Percentiles rank a stretch among this genome's conserved stretches.
phyloP scores from a whole-genome alignment of 2,888 invertebrate species.

The Schrankia costaestrigalis region DNA sequence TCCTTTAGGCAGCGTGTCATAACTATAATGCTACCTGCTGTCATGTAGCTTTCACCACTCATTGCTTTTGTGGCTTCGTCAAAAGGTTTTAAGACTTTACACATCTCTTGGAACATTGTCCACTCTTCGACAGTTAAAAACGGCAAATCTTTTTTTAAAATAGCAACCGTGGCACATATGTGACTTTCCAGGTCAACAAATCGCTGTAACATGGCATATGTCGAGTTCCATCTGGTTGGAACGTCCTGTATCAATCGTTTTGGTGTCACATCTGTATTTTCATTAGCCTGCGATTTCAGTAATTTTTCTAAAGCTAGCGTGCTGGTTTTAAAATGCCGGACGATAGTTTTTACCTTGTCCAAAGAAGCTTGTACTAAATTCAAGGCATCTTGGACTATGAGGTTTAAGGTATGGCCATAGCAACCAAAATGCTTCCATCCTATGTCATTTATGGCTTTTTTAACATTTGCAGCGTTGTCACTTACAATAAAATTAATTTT shows the following conservation, averaged over 20 bases:
- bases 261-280: neutral
- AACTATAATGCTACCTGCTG: conserved; percentile 19
- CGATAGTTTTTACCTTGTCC: conserved; percentile 22
- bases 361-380: conserved; percentile 1
- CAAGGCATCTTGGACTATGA: conserved; percentile 20
- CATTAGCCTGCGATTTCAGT: neutral
- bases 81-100: conserved; percentile 27
- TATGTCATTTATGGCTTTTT: conserved; percentile 5
- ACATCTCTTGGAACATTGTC: conserved; percentile 13
- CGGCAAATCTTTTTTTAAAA: conserved; percentile 15
- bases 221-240: neutral
- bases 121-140: conserved; percentile 21
- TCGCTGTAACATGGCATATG: conserved; percentile 23
- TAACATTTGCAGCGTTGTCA: conserved; percentile 14
- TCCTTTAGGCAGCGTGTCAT: conserved; percentile 21
- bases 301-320: neutral
- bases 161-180: conserved; percentile 7
- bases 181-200: conserved; percentile 17
- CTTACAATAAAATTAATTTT: conserved; percentile 9
- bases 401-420: conserved; percentile 25
- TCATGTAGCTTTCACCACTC: conserved; percentile 31
- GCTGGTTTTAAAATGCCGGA: conserved; percentile 14
- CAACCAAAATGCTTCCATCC: conserved; percentile 29
- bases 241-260: neutral
- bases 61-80: conserved; percentile 27